Evolutionary conservation across 2,888 invertebrate genomes (phyloP).

Genomic region (Lucinisca nassula): DNA sequence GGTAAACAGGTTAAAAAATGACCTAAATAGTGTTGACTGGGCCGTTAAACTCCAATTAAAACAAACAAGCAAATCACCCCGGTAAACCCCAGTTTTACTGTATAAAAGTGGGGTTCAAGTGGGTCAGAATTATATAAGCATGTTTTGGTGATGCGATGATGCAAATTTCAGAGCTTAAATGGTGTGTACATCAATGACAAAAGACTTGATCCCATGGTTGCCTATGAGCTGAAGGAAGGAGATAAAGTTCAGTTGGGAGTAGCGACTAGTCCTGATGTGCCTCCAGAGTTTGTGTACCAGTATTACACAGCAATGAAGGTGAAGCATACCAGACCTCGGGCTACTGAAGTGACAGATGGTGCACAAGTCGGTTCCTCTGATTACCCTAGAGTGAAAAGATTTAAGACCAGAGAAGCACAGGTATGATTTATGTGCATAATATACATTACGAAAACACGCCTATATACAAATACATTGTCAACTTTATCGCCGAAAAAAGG

Average conservation of each 20-base stretch:
- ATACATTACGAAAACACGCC: not conserved
- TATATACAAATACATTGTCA: too few relatives aligned
- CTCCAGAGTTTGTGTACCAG: slow-evolving; percentile 79
- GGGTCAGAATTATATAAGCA: too few relatives aligned
- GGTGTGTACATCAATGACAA: slow-evolving; percentile 82
- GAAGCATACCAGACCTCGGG: slow-evolving; percentile 44
- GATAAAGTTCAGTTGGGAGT: slow-evolving; percentile 83
- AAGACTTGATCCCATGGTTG: slow-evolving; percentile 70
- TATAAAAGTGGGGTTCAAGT: too few relatives aligned
- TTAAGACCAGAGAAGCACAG: not conserved
- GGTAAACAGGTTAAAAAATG: too few relatives aligned
- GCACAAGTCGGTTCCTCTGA: not conserved
- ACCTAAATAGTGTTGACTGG: too few relatives aligned
- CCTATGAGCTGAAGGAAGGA: slow-evolving; percentile 75
- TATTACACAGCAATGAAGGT: slow-evolving; percentile 76
- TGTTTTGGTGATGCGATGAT: too few relatives aligned
- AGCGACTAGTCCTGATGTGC: slow-evolving; percentile 61
- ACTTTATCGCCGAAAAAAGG: too few relatives aligned
- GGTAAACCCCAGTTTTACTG: too few relatives aligned
- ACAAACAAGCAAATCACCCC: too few relatives aligned
- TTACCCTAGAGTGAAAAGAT: not conserved
- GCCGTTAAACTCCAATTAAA: too few relatives aligned
- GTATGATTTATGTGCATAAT: not conserved
- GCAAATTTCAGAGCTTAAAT: slow-evolving; percentile 84
- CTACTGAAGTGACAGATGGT: slow-evolving; percentile 42